These are phyloP conservation scores for Tetrax tetrax DNA, from an alignment of 2,113 vertebrate species.

Conservation along the genomic window DNA sequence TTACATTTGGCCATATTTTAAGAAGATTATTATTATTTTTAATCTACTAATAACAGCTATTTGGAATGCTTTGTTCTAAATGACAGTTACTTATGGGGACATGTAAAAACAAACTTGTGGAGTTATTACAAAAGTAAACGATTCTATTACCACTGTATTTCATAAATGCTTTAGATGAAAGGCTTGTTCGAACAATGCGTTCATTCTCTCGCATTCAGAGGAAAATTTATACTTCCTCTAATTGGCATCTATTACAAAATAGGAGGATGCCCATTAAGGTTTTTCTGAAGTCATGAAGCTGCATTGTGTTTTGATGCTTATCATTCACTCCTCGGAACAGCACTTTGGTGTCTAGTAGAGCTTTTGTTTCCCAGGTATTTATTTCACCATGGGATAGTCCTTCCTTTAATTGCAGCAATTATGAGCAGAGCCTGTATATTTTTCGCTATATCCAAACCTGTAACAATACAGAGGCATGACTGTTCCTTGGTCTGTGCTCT, in stretches of 20 bases:
- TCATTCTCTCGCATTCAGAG: conserved; percentile 26
- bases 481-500: neutral
- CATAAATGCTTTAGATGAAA: conserved; percentile 22
- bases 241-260: conserved; percentile 19
- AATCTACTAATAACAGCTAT: neutral
- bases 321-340: neutral
- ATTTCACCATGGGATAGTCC: neutral
- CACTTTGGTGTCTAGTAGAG: neutral
- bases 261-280: conserved; percentile 13
- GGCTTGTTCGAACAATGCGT: conserved; percentile 28
- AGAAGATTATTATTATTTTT: neutral
- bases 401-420: conserved; percentile 10
- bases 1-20: neutral
- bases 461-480: neutral
- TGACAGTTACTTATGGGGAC: conserved; percentile 40
- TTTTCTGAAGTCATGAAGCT: conserved; percentile 21
- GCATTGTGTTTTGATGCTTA: conserved; percentile 25
- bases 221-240: conserved; percentile 28
- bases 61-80: conserved; percentile 27
- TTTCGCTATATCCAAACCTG: neutral
- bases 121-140: conserved; percentile 30
- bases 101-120: conserved; percentile 19
- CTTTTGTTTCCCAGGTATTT: conserved; percentile 24
- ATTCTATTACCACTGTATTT: conserved; percentile 25
- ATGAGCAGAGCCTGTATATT: neutral